Conservation (phyloP, 2,888 invertebrate species). For the Lepas anatifera region DNA sequence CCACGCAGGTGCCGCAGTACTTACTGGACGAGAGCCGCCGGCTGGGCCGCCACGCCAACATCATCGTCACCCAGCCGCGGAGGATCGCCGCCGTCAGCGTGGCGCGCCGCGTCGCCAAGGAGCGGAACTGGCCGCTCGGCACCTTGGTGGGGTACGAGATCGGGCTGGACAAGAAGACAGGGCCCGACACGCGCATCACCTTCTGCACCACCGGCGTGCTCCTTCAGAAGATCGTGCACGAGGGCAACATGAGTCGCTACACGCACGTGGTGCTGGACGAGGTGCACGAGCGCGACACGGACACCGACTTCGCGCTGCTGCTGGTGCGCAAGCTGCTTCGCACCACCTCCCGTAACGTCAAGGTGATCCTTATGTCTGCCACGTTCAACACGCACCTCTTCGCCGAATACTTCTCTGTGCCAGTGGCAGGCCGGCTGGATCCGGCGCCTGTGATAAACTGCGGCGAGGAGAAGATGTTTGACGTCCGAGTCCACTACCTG, state of each 20-base stretch:
- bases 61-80: conserved; percentile 85
- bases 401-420: conserved; percentile 50
- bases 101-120: conserved; percentile 67
- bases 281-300: conserved; percentile 83
- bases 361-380: conserved; percentile 84
- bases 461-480: conserved; percentile 13
- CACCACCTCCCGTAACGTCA: conserved; percentile 50
- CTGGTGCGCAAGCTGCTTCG: conserved; percentile 64
- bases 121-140: conserved; percentile 70
- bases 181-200: conserved; percentile 57
- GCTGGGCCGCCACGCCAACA: conserved; percentile 57
- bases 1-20: conserved; percentile 69
- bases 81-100: conserved; percentile 87
- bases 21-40: conserved; percentile 65
- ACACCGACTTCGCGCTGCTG: conserved; percentile 79
- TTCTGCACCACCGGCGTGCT: conserved; percentile 85
- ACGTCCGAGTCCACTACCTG: conserved; percentile 22
- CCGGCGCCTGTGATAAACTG: conserved; percentile 45
- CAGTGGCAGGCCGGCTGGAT: conserved; percentile 31
- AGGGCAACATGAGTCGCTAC: conserved; percentile 58
- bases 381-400: conserved; percentile 67
- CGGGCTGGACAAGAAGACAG: conserved; percentile 48
- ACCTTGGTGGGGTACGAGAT: conserved; percentile 81
- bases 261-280: conserved; percentile 89
- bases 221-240: conserved; percentile 58